These are phyloP conservation scores for Pantherophis vulpinus DNA, from an alignment of 2,797 vertebrate species.

Conservation along the genomic window DNA sequence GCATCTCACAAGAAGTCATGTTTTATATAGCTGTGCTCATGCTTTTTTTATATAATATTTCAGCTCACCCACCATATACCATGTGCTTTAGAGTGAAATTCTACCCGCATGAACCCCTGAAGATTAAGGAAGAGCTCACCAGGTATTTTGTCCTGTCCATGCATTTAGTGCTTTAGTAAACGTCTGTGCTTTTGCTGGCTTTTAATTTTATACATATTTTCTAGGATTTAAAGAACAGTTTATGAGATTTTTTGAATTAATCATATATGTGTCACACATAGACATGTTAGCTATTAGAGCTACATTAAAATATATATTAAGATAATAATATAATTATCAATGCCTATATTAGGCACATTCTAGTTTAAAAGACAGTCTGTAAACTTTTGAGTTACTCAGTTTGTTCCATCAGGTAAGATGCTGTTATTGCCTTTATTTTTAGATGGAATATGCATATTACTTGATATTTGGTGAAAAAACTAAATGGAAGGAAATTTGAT, in stretches of 20 bases:
- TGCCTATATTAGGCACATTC: background rate
- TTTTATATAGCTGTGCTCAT: constrained; percentile 68
- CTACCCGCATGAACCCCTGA: constrained; percentile 95
- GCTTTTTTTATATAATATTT: constrained; percentile 73
- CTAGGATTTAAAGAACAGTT: constrained; percentile 20
- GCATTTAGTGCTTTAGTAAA: constrained; percentile 38
- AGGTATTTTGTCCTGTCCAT: constrained; percentile 79
- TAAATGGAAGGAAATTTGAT: background rate
- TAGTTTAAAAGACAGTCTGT: background rate
- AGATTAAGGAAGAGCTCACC: constrained; percentile 99
- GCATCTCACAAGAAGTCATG: constrained; percentile 38
- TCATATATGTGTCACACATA: background rate
- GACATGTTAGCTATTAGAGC: background rate
- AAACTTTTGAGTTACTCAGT: background rate
- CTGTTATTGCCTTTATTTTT: background rate
- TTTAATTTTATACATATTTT: constrained; percentile 33
- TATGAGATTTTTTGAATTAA: background rate
- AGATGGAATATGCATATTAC: background rate
- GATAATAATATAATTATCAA: background rate
- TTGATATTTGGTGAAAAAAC: background rate
- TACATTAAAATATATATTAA: background rate
- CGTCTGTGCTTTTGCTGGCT: background rate
- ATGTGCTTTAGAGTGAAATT: constrained; percentile 99
- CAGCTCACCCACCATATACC: constrained; percentile 95
- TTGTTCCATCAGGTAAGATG: background rate